These are phyloP conservation scores for Drosophila paranaensis DNA, from an alignment of 2,888 invertebrate species.

Conservation along the genomic window DNA sequence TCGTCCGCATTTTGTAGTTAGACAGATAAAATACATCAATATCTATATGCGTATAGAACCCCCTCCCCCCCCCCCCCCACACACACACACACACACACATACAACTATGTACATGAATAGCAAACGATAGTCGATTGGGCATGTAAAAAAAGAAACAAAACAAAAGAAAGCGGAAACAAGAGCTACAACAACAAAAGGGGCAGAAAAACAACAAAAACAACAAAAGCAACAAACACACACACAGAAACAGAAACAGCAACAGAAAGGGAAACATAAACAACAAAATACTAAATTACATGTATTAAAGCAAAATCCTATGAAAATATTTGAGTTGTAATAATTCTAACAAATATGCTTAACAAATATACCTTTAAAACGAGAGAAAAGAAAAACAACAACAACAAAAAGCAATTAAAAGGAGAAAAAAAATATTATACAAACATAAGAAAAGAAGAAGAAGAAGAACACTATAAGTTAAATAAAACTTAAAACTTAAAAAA, in stretches of 20 bases:
- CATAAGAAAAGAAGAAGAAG: conserved; percentile 19
- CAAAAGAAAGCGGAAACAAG: background rate
- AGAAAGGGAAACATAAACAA: conserved; percentile 2
- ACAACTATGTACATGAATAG: conserved; percentile 49
- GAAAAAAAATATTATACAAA: conserved; percentile 32
- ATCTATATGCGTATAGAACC: conserved; percentile 41
- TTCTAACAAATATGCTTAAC: conserved; percentile 52
- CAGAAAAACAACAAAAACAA: too few relatives aligned
- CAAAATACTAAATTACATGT: conserved; percentile 35
- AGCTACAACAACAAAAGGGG: background rate
- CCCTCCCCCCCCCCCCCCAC: background rate
- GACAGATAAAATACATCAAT: conserved; percentile 53
- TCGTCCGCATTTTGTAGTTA: conserved; percentile 48
- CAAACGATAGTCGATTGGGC: conserved; percentile 26
- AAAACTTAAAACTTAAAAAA: conserved; percentile 51
- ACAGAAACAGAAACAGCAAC: background rate
- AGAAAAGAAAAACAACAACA: conserved; percentile 8
- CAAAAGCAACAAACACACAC: background rate
- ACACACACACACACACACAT: too few relatives aligned
- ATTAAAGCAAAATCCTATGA: conserved; percentile 63
- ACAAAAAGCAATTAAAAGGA: conserved; percentile 36
- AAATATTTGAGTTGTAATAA: conserved; percentile 69
- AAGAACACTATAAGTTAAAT: conserved; percentile 65
- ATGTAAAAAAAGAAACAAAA: background rate
- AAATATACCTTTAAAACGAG: conserved; percentile 21